Percentiles rank a stretch among this genome's conserved stretches.
phyloP scores from a whole-genome alignment of 2,113 vertebrate species.

The Ranitomeya imitator region DNA sequence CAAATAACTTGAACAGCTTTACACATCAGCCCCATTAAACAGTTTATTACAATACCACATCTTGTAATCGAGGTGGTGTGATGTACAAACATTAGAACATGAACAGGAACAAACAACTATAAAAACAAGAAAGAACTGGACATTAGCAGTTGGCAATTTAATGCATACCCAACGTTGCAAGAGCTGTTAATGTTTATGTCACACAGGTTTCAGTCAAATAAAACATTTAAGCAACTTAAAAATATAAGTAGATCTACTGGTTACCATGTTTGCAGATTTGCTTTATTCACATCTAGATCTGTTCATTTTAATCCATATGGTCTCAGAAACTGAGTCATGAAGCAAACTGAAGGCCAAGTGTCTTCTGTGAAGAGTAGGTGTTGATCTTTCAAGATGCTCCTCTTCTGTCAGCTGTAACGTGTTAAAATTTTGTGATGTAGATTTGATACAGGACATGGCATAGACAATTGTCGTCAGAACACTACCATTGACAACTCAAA shows the following conservation, averaged over 20 bases:
- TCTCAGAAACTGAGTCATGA: constrained; percentile 86
- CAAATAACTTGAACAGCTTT: constrained; percentile 87
- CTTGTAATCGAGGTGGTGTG: constrained; percentile 94
- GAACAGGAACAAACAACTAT: constrained; percentile 89
- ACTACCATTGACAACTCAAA: constrained; percentile 61
- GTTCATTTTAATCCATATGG: constrained; percentile 84
- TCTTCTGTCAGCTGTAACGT: constrained; percentile 99
- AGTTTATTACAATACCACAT: constrained; percentile 99
- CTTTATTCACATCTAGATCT: constrained; percentile 90
- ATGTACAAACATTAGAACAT: constrained; percentile 93
- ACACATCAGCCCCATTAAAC: constrained; percentile 92
- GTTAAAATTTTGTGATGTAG: constrained; percentile 99
- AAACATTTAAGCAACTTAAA: constrained; percentile 91
- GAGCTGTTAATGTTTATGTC: constrained; percentile 84
- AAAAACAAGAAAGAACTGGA: constrained; percentile 93
- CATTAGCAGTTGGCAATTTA: constrained; percentile 82
- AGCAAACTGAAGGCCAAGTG: constrained; percentile 83
- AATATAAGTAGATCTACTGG: constrained; percentile 89
- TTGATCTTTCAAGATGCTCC: constrained; percentile 82
- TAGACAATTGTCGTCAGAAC: constrained; percentile 78
- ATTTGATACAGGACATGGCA: constrained; percentile 91
- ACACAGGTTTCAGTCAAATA: constrained; percentile 93
- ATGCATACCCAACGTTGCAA: constrained; percentile 85
- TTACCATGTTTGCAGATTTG: constrained; percentile 93
- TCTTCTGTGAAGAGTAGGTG: constrained; percentile 78